Evolutionary conservation across 2,888 invertebrate species (phyloP).

Genomic region (Amphipyra tragopoginis): DNA sequence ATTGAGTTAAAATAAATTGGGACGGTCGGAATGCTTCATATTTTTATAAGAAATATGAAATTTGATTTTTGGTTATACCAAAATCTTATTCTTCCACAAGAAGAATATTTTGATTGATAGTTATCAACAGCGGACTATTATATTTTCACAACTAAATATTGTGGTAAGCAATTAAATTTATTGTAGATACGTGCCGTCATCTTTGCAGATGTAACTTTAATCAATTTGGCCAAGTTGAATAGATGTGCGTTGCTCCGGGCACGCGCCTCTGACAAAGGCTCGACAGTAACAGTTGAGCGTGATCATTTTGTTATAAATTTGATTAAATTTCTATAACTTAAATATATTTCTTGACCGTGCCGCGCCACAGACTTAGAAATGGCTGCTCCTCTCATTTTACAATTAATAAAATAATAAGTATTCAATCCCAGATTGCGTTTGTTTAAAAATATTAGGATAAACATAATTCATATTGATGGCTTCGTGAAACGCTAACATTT

Average conservation of each 20-base stretch:
- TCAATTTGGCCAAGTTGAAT: conserved; percentile 81
- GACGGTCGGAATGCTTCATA: conserved; percentile 53
- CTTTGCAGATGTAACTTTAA: conserved; percentile 78
- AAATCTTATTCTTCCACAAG: conserved; percentile 15
- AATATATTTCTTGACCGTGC: conserved; percentile 52
- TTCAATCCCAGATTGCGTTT: no score
- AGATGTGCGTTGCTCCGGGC: conserved; percentile 69
- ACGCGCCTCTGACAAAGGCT: conserved; percentile 77
- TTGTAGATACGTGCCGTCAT: conserved; percentile 67
- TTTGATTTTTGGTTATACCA: conserved; percentile 37
- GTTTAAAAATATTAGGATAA: no score
- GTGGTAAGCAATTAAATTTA: conserved; percentile 54
- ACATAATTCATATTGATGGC: no score
- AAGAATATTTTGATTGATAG: conserved; percentile 47
- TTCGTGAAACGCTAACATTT: no score
- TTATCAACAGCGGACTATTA: conserved; percentile 37
- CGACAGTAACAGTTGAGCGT: conserved; percentile 73
- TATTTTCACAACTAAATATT: conserved; percentile 33
- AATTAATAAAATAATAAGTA: not conserved
- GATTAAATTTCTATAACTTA: conserved; percentile 84
- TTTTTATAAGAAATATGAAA: conserved; percentile 48
- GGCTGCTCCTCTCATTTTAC: not conserved
- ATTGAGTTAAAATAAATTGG: conserved; percentile 74
- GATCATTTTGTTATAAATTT: conserved; percentile 83
- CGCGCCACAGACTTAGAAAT: conserved; percentile 51